Percentiles rank a stretch among this genome's conserved stretches.
phyloP scores from a whole-genome alignment of 2,113 vertebrate species.

The Entomyzon cyanotis region DNA sequence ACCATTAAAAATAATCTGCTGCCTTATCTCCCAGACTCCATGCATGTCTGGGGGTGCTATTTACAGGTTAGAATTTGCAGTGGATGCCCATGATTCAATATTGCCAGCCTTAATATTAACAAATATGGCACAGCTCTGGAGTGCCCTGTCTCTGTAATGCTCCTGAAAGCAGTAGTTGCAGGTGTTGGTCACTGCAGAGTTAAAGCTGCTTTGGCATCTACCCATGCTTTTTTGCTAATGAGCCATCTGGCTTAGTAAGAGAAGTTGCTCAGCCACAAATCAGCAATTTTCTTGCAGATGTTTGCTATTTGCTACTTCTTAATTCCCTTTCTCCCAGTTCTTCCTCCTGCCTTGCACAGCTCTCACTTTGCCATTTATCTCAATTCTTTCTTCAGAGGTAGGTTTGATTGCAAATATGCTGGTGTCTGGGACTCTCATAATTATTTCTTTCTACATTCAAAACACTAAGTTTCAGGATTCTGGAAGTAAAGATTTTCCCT shows the following conservation, averaged over 20 bases:
- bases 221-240: not conserved
- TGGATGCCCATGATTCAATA: not conserved
- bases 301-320: constrained; percentile 23
- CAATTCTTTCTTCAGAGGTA: not conserved
- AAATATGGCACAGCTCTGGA: not conserved
- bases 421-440: not conserved
- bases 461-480: not conserved
- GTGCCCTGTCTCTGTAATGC: not conserved
- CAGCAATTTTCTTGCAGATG: constrained; percentile 54
- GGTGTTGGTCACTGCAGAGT: not conserved
- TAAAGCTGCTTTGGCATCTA: constrained; percentile 16
- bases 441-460: not conserved
- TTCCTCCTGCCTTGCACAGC: not conserved
- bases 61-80: not conserved
- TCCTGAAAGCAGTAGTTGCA: not conserved
- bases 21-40: not conserved
- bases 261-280: not conserved
- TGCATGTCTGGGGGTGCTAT: not conserved
- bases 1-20: not conserved
- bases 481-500: not conserved
- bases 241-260: constrained; percentile 5
- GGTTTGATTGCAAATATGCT: not conserved
- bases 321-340: not conserved
- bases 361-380: not conserved
- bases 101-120: not conserved